These are phyloP conservation scores for human DNA, from an alignment of 2,113 vertebrate genomes.

Conservation along the genomic window DNA sequence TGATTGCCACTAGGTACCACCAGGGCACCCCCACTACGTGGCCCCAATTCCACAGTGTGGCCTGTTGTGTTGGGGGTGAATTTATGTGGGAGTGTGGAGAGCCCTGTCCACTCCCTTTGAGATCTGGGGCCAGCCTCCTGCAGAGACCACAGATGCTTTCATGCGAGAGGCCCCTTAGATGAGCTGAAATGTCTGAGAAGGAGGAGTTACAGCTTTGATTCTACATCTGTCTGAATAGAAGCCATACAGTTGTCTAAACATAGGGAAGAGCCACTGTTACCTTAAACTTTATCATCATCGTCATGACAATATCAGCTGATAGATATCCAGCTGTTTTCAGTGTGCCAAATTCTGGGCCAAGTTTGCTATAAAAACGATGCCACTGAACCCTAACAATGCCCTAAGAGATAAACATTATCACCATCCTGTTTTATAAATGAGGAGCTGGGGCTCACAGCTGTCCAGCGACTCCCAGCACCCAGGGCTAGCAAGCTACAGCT, in stretches of 20 bases:
- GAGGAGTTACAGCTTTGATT: not conserved
- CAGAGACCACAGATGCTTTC: not conserved
- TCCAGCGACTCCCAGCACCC: not conserved
- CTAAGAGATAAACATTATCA: not conserved
- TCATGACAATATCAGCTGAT: not conserved
- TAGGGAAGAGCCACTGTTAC: not conserved
- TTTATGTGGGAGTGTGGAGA: not conserved
- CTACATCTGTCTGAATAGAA: not conserved
- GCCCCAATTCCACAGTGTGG: not conserved
- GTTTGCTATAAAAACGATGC: not conserved
- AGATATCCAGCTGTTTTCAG: not conserved
- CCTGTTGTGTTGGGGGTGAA: not conserved
- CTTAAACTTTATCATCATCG: too few relatives aligned
- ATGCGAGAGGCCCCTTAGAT: not conserved
- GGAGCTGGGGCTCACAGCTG: too few relatives aligned
- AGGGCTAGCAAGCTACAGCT: not conserved
- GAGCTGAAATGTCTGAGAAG: not conserved
- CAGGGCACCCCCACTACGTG: too few relatives aligned
- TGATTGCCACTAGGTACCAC: not conserved
- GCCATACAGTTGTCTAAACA: not conserved
- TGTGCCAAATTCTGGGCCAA: not conserved
- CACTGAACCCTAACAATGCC: not conserved
- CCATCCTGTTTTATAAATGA: not conserved
- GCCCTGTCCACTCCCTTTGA: not conserved
- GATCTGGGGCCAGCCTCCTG: not conserved